Evolutionary conservation across 2,888 invertebrate species (phyloP), one percentile per base, ranked within the genome.

Genomic region (Acleris emargana): DNA sequence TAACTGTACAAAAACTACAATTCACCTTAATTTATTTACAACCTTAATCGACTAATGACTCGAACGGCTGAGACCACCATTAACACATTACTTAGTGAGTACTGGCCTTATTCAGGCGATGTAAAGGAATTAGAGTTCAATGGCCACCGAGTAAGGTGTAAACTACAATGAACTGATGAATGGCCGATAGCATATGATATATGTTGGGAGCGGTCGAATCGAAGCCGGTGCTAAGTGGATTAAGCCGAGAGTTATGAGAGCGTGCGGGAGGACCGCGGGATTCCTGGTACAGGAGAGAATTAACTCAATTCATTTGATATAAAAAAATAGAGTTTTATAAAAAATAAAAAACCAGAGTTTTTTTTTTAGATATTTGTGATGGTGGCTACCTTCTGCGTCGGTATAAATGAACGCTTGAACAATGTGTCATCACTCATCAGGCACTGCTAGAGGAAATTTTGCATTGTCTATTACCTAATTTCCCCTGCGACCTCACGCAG

Each of bases 131-230:
- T 57, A 45, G 25, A n/a, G 45, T 5, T 45, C 17, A 45, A 17
- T 7, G 57, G 11, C 16, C 20, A 25, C 45, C 53, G 67, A 70
- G 76, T 82, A 88, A 83, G 84, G 88, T 86, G 80, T 79, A 83
- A 82, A 86, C 84, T 86, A 72, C 74, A 71, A 58, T 71, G 69
- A 58, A 70, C 73, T 86, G 87, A 87, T 87, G 84, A 87, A 88
- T 85, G 84, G 80, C 77, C 78, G 74, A 79, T 79, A 79, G 74
- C 75, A 72, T 79, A 86, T 89, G 88, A 89, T 82, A 83, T 87
- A 89, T 86, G 84, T 67, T 72, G 81, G 89, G 89, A 73, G 90
- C 79, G 89, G 87, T 75, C 74, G 73, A 82, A 77, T 84, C 76
- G 77, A 78, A 77, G 66, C 60, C 43, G 45, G 45, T 68, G 66